Evolutionary conservation across 2,113 vertebrate species (phyloP), one percentile per base, ranked within the genome.

Genomic region (Atractosteus spatula): DNA sequence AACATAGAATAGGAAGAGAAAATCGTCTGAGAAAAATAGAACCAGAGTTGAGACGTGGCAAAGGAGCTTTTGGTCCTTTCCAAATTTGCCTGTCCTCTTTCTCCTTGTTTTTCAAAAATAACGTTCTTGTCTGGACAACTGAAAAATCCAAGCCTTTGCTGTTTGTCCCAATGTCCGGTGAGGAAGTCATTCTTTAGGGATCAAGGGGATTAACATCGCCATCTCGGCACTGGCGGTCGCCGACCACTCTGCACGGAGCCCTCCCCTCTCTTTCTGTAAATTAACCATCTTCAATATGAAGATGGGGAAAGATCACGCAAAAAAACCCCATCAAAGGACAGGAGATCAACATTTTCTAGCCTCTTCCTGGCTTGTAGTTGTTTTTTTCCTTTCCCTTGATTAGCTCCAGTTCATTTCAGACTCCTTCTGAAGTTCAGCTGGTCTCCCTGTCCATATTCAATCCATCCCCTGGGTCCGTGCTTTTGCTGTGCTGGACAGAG

Each of bases 241-340:
- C 47, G 3, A 51, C 47, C 5, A 10, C 47, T 10, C 47, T 51
- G 47, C 47, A 51, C 29, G 47, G 47, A 51, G 5, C 47, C 76
- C 71, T 41, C 77, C 66, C 59, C 69, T 41, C 62, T 71, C 75
- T 78, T 80, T 66, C 75, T 70, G 51, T 89, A 86, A 85, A 91
- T 95, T 96, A 94, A 90, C 85, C 92, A 93, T 93, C 97, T 98
- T 98, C 97, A 98, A 98, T 98, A 98, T 98, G 97, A 98, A 98
- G 97, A 96, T 92, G 91, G 82, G 80, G 88, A 76, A 88, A 81
- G 83, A 84, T 88, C 90, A 88, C 84, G 85, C 86, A 79, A 71
- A 85, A 69, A 66, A 86, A 85, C 83, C 85, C 76, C 80, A 62
- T 55, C 11, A 29, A 51, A 63, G 51, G 63, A 55, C 41, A 66